Percentiles rank a stretch among this genome's conserved stretches.
Conservation (phyloP, 2,113 vertebrate species). For the Triplophysa dalaica region DNA sequence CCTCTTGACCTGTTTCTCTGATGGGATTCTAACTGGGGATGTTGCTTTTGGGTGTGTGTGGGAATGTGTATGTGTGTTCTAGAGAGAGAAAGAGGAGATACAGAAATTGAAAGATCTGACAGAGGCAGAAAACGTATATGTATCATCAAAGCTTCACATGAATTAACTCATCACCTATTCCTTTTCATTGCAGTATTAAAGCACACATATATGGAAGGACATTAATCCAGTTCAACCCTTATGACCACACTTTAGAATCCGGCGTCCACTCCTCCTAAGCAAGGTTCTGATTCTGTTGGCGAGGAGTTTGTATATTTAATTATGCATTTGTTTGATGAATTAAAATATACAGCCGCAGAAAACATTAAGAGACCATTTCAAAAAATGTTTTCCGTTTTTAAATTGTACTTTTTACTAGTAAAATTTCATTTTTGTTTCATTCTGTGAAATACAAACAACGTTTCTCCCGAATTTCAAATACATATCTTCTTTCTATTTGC, state of each 20-base stretch:
- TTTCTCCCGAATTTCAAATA: too few relatives aligned
- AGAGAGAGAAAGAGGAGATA: slow-evolving; percentile 53
- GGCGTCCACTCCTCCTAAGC: too few relatives aligned
- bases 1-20: slow-evolving; percentile 58
- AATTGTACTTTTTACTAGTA: too few relatives aligned
- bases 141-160: slow-evolving; percentile 24
- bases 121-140: not conserved
- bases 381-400: too few relatives aligned
- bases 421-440: too few relatives aligned
- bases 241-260: not conserved
- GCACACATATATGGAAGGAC: slow-evolving; percentile 1
- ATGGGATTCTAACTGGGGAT: slow-evolving; percentile 58
- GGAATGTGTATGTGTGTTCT: slow-evolving; percentile 48
- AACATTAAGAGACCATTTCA: too few relatives aligned
- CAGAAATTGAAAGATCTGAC: slow-evolving; percentile 46
- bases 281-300: not conserved
- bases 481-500: too few relatives aligned
- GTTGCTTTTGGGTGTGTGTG: slow-evolving; percentile 43
- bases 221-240: slow-evolving; percentile 19
- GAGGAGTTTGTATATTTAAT: too few relatives aligned
- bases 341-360: too few relatives aligned
- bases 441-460: too few relatives aligned
- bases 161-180: slow-evolving; percentile 29
- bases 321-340: too few relatives aligned
- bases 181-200: slow-evolving; percentile 36